A percentile compares a stretch with the other conserved stretches of the same genome.
These are phyloP conservation scores for Acleris emargana DNA, from an alignment of 2,888 invertebrate species.

Conservation along the genomic window DNA sequence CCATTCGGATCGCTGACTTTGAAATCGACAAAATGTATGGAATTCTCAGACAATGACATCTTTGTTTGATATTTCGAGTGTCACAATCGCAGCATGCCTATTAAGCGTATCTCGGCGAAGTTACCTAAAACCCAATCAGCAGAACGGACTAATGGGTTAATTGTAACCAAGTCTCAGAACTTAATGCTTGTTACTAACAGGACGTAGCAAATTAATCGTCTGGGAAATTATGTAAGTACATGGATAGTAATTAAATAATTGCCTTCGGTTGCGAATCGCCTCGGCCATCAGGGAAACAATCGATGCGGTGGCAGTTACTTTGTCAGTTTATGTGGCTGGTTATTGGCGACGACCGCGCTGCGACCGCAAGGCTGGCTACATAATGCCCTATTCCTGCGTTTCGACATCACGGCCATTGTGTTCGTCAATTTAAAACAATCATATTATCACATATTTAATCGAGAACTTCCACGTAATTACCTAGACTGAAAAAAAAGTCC, in stretches of 20 bases:
- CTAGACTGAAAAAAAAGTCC: too few species aligned
- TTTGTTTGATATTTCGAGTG: not conserved
- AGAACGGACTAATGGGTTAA: slow-evolving; percentile 22
- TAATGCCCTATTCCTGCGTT: slow-evolving; percentile 10
- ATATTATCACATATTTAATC: slow-evolving; percentile 5
- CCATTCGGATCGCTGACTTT: too few species aligned
- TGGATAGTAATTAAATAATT: not conserved
- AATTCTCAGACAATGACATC: too few species aligned
- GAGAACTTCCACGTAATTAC: not conserved
- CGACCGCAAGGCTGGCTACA: slow-evolving; percentile 20
- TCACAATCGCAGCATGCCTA: slow-evolving; percentile 10
- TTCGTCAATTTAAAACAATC: slow-evolving; percentile 1
- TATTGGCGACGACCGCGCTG: slow-evolving; percentile 24
- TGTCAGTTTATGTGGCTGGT: slow-evolving; percentile 30
- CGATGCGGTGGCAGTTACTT: slow-evolving; percentile 24
- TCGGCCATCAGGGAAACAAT: slow-evolving; percentile 19
- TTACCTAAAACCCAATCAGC: slow-evolving; percentile 21
- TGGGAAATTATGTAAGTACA: slow-evolving; percentile 8
- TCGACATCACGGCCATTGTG: slow-evolving; percentile 3
- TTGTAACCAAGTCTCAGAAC: slow-evolving; percentile 18
- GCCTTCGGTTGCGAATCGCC: not conserved
- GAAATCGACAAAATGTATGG: too few species aligned
- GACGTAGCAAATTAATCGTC: slow-evolving; percentile 9
- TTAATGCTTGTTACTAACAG: slow-evolving; percentile 1
- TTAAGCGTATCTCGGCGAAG: not conserved